phyloP scores from a whole-genome alignment of 2,888 invertebrate genomes.

The Ctenicera cuprea region DNA sequence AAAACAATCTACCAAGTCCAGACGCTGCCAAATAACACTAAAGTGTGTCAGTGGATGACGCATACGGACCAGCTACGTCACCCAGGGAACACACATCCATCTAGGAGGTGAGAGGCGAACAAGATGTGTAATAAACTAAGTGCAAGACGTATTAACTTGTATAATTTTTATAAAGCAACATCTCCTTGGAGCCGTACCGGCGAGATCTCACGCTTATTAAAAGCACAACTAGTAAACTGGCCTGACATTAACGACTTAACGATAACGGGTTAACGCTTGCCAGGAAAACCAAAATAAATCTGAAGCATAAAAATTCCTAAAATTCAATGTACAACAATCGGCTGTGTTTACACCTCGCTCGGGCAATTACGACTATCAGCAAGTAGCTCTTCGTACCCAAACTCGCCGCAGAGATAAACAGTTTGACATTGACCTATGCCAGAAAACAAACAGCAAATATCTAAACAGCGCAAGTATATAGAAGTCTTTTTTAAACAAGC shows the following conservation, averaged over 20 bases:
- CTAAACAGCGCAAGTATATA: conserved; percentile 3
- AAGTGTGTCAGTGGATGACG: conserved; percentile 53
- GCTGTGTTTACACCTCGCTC: not conserved
- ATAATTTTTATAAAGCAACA: conserved; percentile 9
- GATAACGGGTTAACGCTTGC: conserved; percentile 19
- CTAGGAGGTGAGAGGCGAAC: conserved; percentile 29
- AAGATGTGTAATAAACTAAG: conserved; percentile 19
- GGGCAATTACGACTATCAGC: conserved; percentile 30
- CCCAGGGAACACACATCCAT: conserved; percentile 17
- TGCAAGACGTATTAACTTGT: conserved; percentile 18
- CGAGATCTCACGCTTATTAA: conserved; percentile 45
- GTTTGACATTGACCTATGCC: conserved; percentile 47
- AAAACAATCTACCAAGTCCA: conserved; percentile 44
- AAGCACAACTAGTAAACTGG: conserved; percentile 16
- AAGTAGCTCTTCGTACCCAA: not conserved
- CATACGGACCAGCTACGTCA: conserved; percentile 43
- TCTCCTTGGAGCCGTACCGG: conserved; percentile 12
- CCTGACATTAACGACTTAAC: conserved; percentile 40
- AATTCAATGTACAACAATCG: not conserved
- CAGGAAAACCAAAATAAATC: conserved; percentile 32
- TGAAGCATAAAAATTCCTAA: not conserved
- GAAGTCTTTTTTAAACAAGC: not conserved
- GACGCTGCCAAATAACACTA: conserved; percentile 52
- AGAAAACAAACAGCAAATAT: conserved; percentile 27
- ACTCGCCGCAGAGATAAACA: conserved; percentile 28